Percentiles rank a stretch among this genome's conserved stretches.
phyloP scores from a whole-genome alignment of 1,140 invertebrate species.

The Psix sp. region DNA sequence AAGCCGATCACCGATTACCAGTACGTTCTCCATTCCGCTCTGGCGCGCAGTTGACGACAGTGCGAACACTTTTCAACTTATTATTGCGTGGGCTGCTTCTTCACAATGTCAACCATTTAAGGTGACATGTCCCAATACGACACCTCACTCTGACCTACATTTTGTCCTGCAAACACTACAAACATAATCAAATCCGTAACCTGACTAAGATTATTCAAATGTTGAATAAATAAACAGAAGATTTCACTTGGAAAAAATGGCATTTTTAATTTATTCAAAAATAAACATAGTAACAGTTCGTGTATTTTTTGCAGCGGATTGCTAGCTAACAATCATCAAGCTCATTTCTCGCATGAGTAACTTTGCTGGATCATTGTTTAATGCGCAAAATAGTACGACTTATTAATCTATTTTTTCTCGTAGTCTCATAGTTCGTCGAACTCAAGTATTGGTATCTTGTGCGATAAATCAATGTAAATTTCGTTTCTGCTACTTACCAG shows the following conservation, averaged over 20 bases:
- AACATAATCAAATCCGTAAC: neutral
- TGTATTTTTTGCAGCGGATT: too few relatives aligned
- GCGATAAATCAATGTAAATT: constrained; percentile 64
- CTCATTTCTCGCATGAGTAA: too few relatives aligned
- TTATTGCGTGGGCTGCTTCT: constrained; percentile 47
- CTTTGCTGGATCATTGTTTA: neutral
- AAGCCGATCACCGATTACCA: constrained; percentile 20
- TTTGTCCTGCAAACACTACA: constrained; percentile 9
- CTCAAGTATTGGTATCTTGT: constrained; percentile 55
- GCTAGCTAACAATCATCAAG: too few relatives aligned
- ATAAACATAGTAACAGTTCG: too few relatives aligned
- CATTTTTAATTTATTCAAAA: too few relatives aligned
- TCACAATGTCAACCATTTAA: constrained; percentile 61
- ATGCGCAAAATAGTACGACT: constrained; percentile 52
- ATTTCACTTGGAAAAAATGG: too few relatives aligned
- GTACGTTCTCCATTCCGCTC: constrained; percentile 48
- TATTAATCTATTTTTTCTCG: constrained; percentile 60
- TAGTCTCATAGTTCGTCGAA: constrained; percentile 60
- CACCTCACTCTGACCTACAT: constrained; percentile 57
- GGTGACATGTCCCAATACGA: constrained; percentile 37
- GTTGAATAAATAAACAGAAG: too few relatives aligned
- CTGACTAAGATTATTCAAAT: too few relatives aligned
- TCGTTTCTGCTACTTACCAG: constrained; percentile 59
- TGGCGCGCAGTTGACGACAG: constrained; percentile 1
- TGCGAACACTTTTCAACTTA: constrained; percentile 19